Conservation (phyloP, 2,113 vertebrate species). For the Ptychochromis oligacanthus region DNA sequence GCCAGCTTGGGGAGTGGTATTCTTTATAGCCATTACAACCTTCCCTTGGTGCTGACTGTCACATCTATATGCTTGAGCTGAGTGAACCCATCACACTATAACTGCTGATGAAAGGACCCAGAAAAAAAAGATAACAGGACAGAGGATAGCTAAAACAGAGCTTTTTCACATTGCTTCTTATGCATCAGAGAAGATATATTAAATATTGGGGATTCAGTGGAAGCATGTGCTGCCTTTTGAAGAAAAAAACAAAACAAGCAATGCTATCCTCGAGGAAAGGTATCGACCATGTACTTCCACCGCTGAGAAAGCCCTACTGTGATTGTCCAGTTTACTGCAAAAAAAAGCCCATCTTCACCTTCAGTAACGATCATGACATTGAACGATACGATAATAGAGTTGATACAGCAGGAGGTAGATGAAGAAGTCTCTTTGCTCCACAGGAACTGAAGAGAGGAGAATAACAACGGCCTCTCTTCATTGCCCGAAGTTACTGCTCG, state of each 20-base stretch:
- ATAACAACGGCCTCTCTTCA: constrained; percentile 7
- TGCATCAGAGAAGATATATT: not conserved
- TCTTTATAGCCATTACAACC: not conserved
- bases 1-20: not conserved
- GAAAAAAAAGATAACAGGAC: not conserved
- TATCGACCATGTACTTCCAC: not conserved
- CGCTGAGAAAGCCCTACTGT: not conserved
- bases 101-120: not conserved
- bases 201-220: not conserved
- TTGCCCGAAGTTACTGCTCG: constrained; percentile 1
- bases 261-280: constrained; percentile 18
- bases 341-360: constrained; percentile 39
- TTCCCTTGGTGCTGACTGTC: not conserved
- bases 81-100: not conserved
- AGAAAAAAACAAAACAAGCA: constrained; percentile 7
- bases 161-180: not conserved
- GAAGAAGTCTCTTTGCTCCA: constrained; percentile 36
- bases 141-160: not conserved
- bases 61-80: not conserved
- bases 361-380: constrained; percentile 41
- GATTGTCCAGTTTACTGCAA: constrained; percentile 42
- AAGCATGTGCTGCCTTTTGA: not conserved
- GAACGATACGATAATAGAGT: constrained; percentile 42
- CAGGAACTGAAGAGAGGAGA: constrained; percentile 34
- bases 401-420: constrained; percentile 58